These are phyloP conservation scores for Sceloporus undulatus DNA, from an alignment of 2,113 vertebrate species.

Conservation along the genomic window DNA sequence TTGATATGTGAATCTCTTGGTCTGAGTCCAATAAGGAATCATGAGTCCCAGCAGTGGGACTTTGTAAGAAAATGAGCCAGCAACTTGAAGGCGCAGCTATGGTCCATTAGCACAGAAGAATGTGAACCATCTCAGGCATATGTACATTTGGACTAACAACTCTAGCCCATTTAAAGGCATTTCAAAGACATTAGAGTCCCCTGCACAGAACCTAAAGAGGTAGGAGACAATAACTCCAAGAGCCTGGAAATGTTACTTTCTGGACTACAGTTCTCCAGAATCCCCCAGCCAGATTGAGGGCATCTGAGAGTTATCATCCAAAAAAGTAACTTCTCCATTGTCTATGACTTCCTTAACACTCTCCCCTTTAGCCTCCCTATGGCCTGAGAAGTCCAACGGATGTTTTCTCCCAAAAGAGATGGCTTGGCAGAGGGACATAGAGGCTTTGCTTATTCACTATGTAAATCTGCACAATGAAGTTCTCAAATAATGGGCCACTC, in stretches of 20 bases:
- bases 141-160: too few relatives aligned
- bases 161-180: not conserved
- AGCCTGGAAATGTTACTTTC: too few relatives aligned
- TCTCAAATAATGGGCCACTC: not conserved
- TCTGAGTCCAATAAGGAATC: slow-evolving; percentile 20
- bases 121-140: not conserved
- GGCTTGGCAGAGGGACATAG: not conserved
- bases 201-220: not conserved
- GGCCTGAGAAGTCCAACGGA: not conserved
- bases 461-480: not conserved
- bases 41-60: rapidly evolving
- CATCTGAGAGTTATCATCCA: too few relatives aligned
- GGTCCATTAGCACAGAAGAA: not conserved
- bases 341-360: not conserved
- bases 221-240: too few relatives aligned
- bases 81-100: not conserved
- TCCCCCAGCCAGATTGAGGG: too few relatives aligned
- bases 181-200: too few relatives aligned
- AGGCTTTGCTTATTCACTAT: not conserved
- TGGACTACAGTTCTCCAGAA: too few relatives aligned
- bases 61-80: slow-evolving; percentile 19
- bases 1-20: slow-evolving; percentile 19
- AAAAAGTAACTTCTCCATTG: too few relatives aligned
- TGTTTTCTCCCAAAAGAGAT: not conserved
- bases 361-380: not conserved